Conservation (phyloP, 2,113 vertebrate genomes). For the Probosciger aterrimus region DNA sequence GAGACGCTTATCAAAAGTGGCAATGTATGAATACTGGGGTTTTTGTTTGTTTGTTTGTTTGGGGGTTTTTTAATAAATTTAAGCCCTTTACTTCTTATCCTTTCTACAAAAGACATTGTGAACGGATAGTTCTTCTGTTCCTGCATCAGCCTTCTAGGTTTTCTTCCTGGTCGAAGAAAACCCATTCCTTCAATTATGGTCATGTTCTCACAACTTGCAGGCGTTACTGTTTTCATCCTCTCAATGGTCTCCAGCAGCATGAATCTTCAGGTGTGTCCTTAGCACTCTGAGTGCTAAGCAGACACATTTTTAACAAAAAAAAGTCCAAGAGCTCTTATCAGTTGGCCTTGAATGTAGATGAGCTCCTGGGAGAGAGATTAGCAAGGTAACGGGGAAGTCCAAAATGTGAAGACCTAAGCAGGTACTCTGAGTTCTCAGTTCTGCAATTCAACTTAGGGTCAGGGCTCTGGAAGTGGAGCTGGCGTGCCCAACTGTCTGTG, state of each 20-base stretch:
- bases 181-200: not conserved
- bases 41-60: not conserved
- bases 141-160: not conserved
- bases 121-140: not conserved
- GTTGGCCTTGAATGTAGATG: not conserved
- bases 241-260: not conserved
- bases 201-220: not conserved
- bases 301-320: not conserved
- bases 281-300: not conserved
- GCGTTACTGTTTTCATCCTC: accelerated
- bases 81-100: not conserved
- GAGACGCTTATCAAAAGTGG: not conserved
- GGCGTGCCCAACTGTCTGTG: not conserved
- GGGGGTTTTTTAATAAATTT: not conserved
- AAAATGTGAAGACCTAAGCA: not conserved
- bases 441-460: accelerated
- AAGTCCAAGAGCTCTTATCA: not conserved
- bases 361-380: not conserved
- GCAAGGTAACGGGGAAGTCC: not conserved
- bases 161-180: not conserved
- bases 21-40: not conserved
- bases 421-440: not conserved
- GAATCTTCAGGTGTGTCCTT: not conserved
- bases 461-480: not conserved
- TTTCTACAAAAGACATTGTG: not conserved